Percentiles rank a stretch among this genome's conserved stretches.
Conservation (phyloP, 2,113 vertebrate genomes). For the Periophthalmodon schlosseri region DNA sequence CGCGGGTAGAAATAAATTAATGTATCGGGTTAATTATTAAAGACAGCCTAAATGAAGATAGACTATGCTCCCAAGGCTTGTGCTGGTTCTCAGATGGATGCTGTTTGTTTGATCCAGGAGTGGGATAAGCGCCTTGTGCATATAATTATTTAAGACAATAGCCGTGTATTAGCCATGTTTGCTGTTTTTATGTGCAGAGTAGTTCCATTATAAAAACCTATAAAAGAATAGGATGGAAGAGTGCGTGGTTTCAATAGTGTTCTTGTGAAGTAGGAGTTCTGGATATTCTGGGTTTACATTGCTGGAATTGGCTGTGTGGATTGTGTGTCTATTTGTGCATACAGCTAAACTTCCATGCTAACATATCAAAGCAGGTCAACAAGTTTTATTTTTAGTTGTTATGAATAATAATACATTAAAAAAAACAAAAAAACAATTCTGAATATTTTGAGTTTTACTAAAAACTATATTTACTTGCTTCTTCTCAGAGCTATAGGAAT, state of each 20-base stretch:
- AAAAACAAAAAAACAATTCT: background rate
- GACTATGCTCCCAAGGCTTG: slow-evolving; percentile 58
- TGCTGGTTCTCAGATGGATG: slow-evolving; percentile 43
- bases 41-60: slow-evolving; percentile 72
- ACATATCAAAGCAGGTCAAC: background rate
- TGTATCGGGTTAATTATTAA: slow-evolving; percentile 74
- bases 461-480: background rate
- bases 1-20: slow-evolving; percentile 69
- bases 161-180: background rate
- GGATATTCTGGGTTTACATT: background rate
- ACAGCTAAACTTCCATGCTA: background rate
- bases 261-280: background rate
- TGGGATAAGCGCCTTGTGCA: slow-evolving; percentile 26
- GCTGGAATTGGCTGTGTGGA: background rate
- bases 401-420: background rate
- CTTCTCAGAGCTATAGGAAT: background rate
- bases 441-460: background rate
- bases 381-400: background rate
- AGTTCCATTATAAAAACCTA: slow-evolving; percentile 5
- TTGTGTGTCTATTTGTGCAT: background rate
- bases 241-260: background rate
- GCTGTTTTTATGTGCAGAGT: background rate
- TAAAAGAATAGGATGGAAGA: background rate
- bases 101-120: slow-evolving; percentile 57
- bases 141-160: slow-evolving; percentile 23